Percentiles rank a stretch among this genome's conserved stretches.
phyloP scores from a whole-genome alignment of 2,113 vertebrate genomes.

The Amazona vittata region DNA sequence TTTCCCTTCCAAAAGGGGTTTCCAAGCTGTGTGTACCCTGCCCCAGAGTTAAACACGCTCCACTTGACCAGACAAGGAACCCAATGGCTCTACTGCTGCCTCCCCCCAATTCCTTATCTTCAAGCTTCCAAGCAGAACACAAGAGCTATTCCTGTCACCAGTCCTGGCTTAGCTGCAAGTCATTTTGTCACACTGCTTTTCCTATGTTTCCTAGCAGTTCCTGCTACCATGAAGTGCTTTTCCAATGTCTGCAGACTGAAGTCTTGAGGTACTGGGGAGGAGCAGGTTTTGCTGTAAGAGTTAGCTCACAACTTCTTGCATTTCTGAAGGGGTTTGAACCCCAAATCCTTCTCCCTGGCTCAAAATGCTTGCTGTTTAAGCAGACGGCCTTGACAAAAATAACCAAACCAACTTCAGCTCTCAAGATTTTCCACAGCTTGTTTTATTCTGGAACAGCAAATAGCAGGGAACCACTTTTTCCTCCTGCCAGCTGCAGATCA shows the following conservation, averaged over 20 bases:
- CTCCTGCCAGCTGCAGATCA: neutral
- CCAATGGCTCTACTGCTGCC: neutral
- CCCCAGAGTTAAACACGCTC: neutral
- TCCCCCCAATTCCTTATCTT: neutral
- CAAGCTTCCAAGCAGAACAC: neutral
- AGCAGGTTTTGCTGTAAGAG: neutral
- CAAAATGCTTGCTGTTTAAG: neutral
- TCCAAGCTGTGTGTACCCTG: neutral
- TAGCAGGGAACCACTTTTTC: neutral
- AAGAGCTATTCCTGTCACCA: neutral
- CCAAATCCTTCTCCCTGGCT: neutral
- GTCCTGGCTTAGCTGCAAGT: accelerated
- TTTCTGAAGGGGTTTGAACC: neutral
- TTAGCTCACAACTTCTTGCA: neutral
- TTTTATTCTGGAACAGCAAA: conserved; percentile 12
- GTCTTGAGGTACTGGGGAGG: neutral
- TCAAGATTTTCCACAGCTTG: neutral
- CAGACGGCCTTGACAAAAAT: neutral
- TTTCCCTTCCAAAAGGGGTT: neutral
- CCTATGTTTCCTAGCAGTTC: neutral
- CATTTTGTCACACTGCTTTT: neutral
- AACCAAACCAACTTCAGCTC: neutral
- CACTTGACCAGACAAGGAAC: neutral
- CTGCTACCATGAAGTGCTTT: neutral
- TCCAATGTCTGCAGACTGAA: neutral